Evolutionary conservation across 2,888 invertebrate species (phyloP), one percentile per base, ranked within the genome.

Genomic region (Seladonia tumulorum): DNA sequence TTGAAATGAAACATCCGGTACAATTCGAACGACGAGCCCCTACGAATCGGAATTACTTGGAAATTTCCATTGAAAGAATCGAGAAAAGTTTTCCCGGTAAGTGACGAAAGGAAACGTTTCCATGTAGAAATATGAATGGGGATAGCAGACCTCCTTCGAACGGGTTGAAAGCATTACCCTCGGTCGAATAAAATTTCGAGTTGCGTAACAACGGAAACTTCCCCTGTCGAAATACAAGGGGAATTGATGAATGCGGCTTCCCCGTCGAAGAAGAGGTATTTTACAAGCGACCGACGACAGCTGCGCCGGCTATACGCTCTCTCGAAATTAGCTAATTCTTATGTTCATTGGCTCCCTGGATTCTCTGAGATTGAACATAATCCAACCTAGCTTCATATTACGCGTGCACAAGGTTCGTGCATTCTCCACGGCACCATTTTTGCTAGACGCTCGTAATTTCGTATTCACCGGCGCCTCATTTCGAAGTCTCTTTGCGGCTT

Each of bases 261-360:
- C 25, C 18, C 35, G 63, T 22, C 12, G 57, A 73, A 25, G 45
- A 73, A 18, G 76, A 73, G 16, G 66, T 49, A 73, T 81, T 73
- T 22, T 68, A 45, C 63, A 53, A 53, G 18, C 53, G 10, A 8
- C 12, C 16, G 81, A 10, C 73, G 25, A 14, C 81, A 73, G 81
- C 81, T 83, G 83, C 66, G 22, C 57, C 72, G 81, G 76, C 76
- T 76, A 18, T 35, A 45, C 18, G 81, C 60, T 39, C 57, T 39
- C 57, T 47, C 35, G 42, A 73, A 81, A 72, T 73, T 70, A 63
- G 53, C 73, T 74, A 81, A 83, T 83, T 83, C 81, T 53, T 68
- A 73, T 83, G 81, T 81, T 83, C 83, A 57, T 81, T 73, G 66
- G 49, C 39, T 49, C 25, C n/a, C 57, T 14, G 47, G 68, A 49